These are phyloP conservation scores for Drosophila kanekoi DNA, from an alignment of 2,888 invertebrate genomes.

Conservation along the genomic window DNA sequence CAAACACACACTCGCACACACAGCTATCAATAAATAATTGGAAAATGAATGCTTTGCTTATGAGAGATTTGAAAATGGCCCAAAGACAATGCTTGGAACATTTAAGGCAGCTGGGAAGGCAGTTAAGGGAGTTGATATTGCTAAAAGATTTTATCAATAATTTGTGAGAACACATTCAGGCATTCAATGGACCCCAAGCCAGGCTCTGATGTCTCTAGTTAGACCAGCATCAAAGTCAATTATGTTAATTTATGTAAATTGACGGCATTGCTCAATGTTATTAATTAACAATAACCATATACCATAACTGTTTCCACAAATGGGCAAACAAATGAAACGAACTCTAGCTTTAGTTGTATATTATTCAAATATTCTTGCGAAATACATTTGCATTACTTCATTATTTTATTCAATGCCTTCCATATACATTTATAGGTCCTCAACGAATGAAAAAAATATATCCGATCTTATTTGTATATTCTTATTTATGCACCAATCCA, in stretches of 20 bases:
- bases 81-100: slow-evolving; percentile 45
- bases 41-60: slow-evolving; percentile 78
- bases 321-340: too few relatives aligned
- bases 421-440: slow-evolving; percentile 10
- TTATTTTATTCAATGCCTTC: too few relatives aligned
- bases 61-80: slow-evolving; percentile 68
- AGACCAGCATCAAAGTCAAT: not conserved
- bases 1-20: slow-evolving; percentile 25
- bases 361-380: too few relatives aligned
- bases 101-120: slow-evolving; percentile 10
- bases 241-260: not conserved
- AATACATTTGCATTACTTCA: too few relatives aligned
- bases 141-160: slow-evolving; percentile 1
- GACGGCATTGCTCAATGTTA: not conserved
- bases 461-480: not conserved
- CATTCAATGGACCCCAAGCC: not conserved
- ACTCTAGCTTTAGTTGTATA: not conserved
- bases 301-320: too few relatives aligned
- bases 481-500: not conserved
- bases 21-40: slow-evolving; percentile 76
- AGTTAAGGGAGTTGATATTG: not conserved
- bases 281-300: not conserved
- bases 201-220: not conserved
- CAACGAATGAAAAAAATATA: slow-evolving; percentile 13
- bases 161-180: not conserved